Evolutionary conservation across 1,140 invertebrate genomes (phyloP).

Genomic region (Phymorhynchus buccinoides): DNA sequence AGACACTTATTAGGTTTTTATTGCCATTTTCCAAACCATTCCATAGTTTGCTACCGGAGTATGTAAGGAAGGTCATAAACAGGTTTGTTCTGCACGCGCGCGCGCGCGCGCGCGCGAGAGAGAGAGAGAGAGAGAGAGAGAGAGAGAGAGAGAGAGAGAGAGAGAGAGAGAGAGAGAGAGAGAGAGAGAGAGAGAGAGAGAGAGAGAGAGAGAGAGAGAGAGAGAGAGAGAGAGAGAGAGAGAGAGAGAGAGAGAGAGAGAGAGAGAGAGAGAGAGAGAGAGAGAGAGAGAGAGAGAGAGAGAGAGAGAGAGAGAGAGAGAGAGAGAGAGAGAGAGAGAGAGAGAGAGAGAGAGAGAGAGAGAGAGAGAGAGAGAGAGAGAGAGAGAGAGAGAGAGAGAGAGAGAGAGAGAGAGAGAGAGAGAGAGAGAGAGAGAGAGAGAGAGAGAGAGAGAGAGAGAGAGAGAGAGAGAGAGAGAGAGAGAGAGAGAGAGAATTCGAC

Average conservation of each 20-base stretch:
- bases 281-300: conserved; percentile 19
- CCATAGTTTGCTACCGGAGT: no score
- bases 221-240: conserved; percentile 19
- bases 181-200: conserved; percentile 30
- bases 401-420: background rate
- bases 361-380: conserved; percentile 6
- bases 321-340: conserved; percentile 24
- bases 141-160: conserved; percentile 16
- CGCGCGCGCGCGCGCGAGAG: no score
- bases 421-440: no score
- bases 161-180: conserved; percentile 33
- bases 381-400: conserved; percentile 11
- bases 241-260: conserved; percentile 20
- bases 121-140: no score
- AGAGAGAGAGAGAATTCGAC: no score
- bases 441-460: no score
- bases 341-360: background rate
- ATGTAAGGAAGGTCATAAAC: no score
- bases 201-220: conserved; percentile 13
- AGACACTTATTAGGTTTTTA: no score
- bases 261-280: conserved; percentile 19
- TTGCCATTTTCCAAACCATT: no score
- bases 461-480: background rate
- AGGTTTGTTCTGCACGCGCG: no score
- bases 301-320: conserved; percentile 18